phyloP scores from a whole-genome alignment of 2,888 invertebrate species.

The Caenorhabditis sp. region DNA sequence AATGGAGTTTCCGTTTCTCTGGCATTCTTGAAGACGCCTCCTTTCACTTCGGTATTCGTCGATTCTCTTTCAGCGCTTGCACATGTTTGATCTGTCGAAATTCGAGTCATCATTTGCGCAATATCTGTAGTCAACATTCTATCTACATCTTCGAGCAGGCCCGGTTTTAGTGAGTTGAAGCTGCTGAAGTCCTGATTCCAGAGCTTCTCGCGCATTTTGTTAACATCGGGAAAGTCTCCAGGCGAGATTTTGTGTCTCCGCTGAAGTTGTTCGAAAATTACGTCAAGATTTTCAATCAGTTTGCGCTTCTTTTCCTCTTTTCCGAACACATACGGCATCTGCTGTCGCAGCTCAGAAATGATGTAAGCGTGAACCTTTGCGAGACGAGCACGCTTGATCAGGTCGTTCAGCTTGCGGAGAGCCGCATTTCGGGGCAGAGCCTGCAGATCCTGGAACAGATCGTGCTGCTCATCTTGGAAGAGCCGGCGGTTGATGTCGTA shows the following conservation, averaged over 20 bases:
- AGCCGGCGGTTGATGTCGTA: constrained; percentile 87
- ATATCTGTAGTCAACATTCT: too few species aligned
- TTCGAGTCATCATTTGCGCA: too few species aligned
- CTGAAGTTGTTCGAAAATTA: constrained; percentile 85
- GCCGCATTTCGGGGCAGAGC: constrained; percentile 95
- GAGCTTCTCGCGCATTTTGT: constrained; percentile 93
- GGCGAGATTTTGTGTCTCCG: constrained; percentile 94
- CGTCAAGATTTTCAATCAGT: constrained; percentile 91
- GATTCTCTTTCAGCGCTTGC: too few species aligned
- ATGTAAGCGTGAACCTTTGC: constrained; percentile 98
- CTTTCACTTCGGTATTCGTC: too few species aligned
- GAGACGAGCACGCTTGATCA: constrained; percentile 94
- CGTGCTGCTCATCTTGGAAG: constrained; percentile 95
- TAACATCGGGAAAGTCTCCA: constrained; percentile 98
- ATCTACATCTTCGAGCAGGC: constrained; percentile 82
- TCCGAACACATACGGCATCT: constrained; percentile 97
- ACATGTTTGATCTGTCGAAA: too few species aligned
- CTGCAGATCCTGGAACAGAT: constrained; percentile 90
- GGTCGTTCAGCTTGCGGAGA: constrained; percentile 94
- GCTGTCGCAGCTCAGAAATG: constrained; percentile 88
- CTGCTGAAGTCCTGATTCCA: constrained; percentile 82
- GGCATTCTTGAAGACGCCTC: too few species aligned
- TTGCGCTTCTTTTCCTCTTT: constrained; percentile 98
- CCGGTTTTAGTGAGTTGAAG: constrained; percentile 89
- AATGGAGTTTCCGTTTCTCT: too few species aligned